These are phyloP conservation scores for Otus scops DNA, from an alignment of 2,797 vertebrate species.

Conservation along the genomic window DNA sequence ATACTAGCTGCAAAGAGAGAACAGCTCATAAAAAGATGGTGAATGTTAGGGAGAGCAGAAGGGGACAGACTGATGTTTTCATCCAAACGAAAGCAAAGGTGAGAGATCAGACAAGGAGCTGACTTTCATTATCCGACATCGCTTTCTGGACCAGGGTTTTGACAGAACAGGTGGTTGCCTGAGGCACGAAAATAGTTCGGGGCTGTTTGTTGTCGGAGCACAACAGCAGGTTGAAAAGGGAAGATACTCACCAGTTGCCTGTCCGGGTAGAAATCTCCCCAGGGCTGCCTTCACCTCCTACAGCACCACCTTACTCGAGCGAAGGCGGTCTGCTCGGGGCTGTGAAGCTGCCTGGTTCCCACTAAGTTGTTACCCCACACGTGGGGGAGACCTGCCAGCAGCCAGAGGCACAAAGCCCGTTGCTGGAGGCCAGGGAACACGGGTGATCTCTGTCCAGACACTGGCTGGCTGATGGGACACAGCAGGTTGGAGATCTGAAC, in stretches of 20 bases:
- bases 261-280: background rate
- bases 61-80: background rate
- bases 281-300: background rate
- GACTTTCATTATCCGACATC: background rate
- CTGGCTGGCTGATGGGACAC: background rate
- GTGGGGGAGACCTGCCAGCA: background rate
- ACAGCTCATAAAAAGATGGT: background rate
- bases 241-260: background rate
- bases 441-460: background rate
- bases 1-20: constrained; percentile 28
- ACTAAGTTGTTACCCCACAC: rapidly evolving
- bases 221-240: background rate
- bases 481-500: constrained; percentile 1
- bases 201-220: constrained; percentile 1
- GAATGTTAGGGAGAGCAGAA: background rate
- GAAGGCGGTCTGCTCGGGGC: background rate
- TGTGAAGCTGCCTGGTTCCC: background rate
- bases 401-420: background rate
- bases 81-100: background rate
- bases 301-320: background rate
- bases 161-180: constrained; percentile 22
- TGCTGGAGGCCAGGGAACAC: background rate
- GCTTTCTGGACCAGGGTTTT: background rate
- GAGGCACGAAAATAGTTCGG: background rate
- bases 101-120: background rate